Evolutionary conservation across 2,888 invertebrate species (phyloP).

Genomic region (Diploptera punctata): DNA sequence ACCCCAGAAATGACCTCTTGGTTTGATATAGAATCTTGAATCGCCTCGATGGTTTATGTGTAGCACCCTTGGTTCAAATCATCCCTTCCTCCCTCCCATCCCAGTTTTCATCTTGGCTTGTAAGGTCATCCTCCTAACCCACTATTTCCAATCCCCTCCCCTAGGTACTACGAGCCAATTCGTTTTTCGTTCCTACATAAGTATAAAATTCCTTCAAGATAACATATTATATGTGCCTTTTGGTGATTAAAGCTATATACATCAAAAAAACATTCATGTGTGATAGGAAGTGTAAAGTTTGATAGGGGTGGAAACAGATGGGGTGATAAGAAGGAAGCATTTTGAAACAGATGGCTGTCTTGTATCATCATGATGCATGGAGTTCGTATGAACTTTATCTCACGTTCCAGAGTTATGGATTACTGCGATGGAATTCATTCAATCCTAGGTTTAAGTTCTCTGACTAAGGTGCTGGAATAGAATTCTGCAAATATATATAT

Average conservation of each 20-base stretch:
- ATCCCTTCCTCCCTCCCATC: neutral
- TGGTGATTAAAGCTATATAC: conserved; percentile 40
- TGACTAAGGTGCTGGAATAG: no score
- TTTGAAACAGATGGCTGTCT: conserved; percentile 22
- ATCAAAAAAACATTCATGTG: conserved; percentile 30
- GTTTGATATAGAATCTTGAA: conserved; percentile 41
- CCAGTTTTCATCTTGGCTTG: neutral
- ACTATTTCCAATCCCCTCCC: neutral
- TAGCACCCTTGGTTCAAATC: conserved; percentile 3
- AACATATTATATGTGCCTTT: conserved; percentile 40
- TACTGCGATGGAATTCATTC: no score
- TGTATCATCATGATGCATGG: conserved; percentile 26
- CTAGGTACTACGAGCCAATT: neutral
- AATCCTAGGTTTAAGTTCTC: no score
- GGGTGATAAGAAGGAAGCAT: conserved; percentile 28
- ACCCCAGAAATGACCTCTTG: conserved; percentile 40
- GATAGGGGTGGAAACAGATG: neutral
- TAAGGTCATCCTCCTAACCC: conserved; percentile 17
- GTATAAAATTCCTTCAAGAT: conserved; percentile 25
- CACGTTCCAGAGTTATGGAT: no score
- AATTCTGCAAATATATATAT: no score
- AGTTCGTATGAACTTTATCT: neutral
- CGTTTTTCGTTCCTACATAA: neutral
- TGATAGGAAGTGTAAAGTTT: conserved; percentile 4
- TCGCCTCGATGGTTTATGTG: neutral